A percentile compares a stretch with the other conserved stretches of the same genome.
Conservation (phyloP, 23 tunicate species). For the Botrylloides violaceus region DNA sequence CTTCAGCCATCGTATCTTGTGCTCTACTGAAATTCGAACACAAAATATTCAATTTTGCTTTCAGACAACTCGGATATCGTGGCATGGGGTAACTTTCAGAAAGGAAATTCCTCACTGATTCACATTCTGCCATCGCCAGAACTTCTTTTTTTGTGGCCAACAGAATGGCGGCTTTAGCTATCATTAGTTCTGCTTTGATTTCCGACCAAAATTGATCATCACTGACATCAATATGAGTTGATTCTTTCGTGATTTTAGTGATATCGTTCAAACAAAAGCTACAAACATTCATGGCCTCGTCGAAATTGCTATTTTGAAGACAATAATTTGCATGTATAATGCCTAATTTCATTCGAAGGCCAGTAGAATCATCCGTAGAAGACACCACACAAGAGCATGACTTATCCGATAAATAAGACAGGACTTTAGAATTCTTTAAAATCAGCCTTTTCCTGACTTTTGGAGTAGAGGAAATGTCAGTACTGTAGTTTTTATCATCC, state of each 20-base stretch:
- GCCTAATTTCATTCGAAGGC: not conserved
- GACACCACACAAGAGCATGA: not conserved
- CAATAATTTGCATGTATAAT: not conserved
- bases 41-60: not conserved
- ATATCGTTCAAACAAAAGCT: not conserved
- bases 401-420: not conserved
- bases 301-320: not conserved
- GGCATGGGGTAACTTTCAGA: not conserved
- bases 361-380: not conserved
- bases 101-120: not conserved
- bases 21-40: not conserved
- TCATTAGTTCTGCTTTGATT: not conserved
- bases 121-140: not conserved
- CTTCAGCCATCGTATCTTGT: not conserved
- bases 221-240: not conserved
- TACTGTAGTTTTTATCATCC: not conserved
- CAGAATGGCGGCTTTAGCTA: not conserved
- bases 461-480: slow-evolving; percentile 1
- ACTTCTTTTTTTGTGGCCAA: not conserved
- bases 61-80: not conserved
- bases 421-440: not conserved
- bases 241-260: not conserved
- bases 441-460: not conserved
- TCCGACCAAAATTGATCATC: not conserved
- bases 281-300: slow-evolving; percentile 9